Evolutionary conservation across 2,888 invertebrate species (phyloP), one percentile per base, ranked within the genome.

Genomic region (Lasiommata megera): DNA sequence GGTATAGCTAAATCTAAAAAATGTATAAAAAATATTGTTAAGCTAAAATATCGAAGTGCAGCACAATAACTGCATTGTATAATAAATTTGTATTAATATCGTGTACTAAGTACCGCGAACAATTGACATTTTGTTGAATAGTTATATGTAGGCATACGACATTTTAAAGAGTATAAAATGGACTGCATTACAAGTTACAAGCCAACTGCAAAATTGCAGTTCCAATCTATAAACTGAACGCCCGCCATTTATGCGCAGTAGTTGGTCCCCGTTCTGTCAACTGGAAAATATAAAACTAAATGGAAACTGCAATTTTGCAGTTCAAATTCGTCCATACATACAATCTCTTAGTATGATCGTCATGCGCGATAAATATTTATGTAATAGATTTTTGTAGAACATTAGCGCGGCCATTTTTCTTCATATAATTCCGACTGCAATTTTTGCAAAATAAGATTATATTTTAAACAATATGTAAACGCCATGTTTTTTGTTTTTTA

Each of bases 41-140:
- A 18, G 40, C 17, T 41, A 41, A 12, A 44, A 12, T 41, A 18
- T 41, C 44, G 8, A 44, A 28, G 28, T 11, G 44, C 28, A 34
- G 11, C 7, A 18, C 9, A 16, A 31, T n/a, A 29, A 11, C 12
- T 29, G 29, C 44, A 29, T 14, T 29, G 12, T 29, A 44, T 29
- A 14, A 9, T 9, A 31, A 31, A 44, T 44, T 44, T 46, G 29
- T 31, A 17, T 7, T 46, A 46, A 29, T 9, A 46, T 46, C 6
- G 11, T 29, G 46, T 46, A 46, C 46, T 14, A 46, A 46, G 46
- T 46, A 46, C 46, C 46, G 14, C 28, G 14, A 28, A 43, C 29
- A 46, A 46, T 46, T 46, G 46, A 46, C 46, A 46, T 46, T 14
- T 44, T 46, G 46, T 46, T 46, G 44, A 44, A 44, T 44, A 44